These are phyloP conservation scores for Mamestra brassicae DNA, from an alignment of 2,888 invertebrate species.

Conservation along the genomic window DNA sequence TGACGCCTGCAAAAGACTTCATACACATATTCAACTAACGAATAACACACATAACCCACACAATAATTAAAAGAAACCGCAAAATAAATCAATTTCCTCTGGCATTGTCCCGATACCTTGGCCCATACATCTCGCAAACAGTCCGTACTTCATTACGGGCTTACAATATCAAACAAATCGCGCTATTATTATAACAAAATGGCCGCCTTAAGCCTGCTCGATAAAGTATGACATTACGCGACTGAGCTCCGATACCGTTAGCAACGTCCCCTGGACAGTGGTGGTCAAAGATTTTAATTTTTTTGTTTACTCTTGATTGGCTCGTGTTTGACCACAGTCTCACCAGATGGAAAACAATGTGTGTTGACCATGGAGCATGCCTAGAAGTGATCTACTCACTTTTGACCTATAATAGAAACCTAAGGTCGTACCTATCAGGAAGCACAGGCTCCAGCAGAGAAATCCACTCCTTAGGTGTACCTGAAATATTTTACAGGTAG, in stretches of 20 bases:
- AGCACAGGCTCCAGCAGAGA: no score
- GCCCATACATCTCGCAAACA: conserved; percentile 34
- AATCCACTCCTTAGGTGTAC: no score
- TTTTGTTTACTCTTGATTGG: not conserved
- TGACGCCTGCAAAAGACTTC: not conserved
- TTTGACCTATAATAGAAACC: no score
- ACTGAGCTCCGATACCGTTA: conserved; percentile 57
- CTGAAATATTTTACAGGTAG: no score
- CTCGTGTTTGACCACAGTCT: no score
- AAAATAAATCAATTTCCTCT: conserved; percentile 23
- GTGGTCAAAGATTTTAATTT: conserved; percentile 46
- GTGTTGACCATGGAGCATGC: no score
- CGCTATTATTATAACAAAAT: conserved; percentile 65
- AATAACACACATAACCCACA: not conserved
- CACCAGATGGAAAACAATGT: no score
- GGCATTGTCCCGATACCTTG: conserved; percentile 22
- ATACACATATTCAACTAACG: not conserved
- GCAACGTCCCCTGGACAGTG: conserved; percentile 32
- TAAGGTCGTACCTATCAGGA: no score
- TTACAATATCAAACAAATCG: conserved; percentile 63
- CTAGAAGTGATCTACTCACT: no score
- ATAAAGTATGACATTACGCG: conserved; percentile 66
- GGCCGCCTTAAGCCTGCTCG: conserved; percentile 58
- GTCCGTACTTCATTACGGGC: conserved; percentile 50
- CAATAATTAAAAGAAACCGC: conserved; percentile 8